phyloP scores from a whole-genome alignment of 2,888 invertebrate species.

The Drosophila merina region DNA sequence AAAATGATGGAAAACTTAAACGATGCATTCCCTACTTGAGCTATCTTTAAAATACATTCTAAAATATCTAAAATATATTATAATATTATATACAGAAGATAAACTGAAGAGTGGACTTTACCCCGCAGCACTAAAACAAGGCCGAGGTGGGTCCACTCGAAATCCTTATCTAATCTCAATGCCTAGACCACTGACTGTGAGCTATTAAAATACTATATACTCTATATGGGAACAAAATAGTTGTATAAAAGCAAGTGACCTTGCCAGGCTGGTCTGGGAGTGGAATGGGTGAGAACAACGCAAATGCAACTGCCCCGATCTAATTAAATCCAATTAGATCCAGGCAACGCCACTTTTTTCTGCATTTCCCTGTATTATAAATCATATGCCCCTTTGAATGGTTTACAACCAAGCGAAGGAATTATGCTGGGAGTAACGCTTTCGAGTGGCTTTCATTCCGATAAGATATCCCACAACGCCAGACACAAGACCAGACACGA shows the following conservation, averaged over 20 bases:
- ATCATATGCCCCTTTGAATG: slow-evolving; percentile 21
- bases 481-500: slow-evolving; percentile 38
- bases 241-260: slow-evolving; percentile 56
- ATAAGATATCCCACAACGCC: slow-evolving; percentile 29
- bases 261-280: slow-evolving; percentile 36
- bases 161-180: slow-evolving; percentile 56
- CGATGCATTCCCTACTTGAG: too few species aligned
- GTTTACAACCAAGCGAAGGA: slow-evolving; percentile 17
- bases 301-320: slow-evolving; percentile 46
- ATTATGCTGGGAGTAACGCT: slow-evolving; percentile 13
- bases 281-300: slow-evolving; percentile 35
- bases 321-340: slow-evolving; percentile 55
- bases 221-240: slow-evolving; percentile 11
- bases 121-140: slow-evolving; percentile 42
- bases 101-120: slow-evolving; percentile 40
- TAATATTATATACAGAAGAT: slow-evolving; percentile 10
- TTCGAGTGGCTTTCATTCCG: slow-evolving; percentile 8
- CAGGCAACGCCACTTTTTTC: slow-evolving; percentile 23
- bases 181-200: slow-evolving; percentile 58
- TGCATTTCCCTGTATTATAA: slow-evolving; percentile 29
- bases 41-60: background rate
- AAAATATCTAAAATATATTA: background rate
- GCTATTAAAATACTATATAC: slow-evolving; percentile 33
- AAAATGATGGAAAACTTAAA: background rate
- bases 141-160: slow-evolving; percentile 37